phyloP scores from a whole-genome alignment of 2,797 vertebrate genomes.

The Sarcophilus harrisii region DNA sequence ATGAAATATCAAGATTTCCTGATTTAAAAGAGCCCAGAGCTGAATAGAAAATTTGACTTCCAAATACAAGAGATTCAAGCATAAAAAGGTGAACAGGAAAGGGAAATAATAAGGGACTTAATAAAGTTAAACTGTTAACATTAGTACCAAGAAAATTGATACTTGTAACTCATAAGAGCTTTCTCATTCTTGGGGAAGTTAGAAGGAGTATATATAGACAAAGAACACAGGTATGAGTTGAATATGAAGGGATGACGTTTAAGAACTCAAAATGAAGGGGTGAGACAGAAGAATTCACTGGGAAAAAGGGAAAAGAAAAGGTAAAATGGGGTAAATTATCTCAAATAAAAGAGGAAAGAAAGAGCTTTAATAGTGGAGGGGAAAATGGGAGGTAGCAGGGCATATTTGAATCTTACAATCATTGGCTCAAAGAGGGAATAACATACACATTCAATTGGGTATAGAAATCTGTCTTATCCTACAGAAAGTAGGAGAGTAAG shows the following conservation, averaged over 20 bases:
- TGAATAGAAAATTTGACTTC: background rate
- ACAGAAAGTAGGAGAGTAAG: too few relatives aligned
- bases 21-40: background rate
- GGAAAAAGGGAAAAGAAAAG: too few relatives aligned
- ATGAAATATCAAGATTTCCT: background rate
- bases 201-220: background rate
- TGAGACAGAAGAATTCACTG: too few relatives aligned
- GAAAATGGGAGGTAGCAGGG: too few relatives aligned
- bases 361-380: too few relatives aligned
- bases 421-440: too few relatives aligned
- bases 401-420: too few relatives aligned
- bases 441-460: too few relatives aligned
- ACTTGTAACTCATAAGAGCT: background rate
- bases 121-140: background rate
- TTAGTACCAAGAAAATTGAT: background rate
- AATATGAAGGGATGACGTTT: background rate
- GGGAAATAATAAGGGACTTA: background rate
- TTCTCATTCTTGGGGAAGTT: background rate
- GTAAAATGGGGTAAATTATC: too few relatives aligned
- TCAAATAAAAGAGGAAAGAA: too few relatives aligned
- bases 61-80: background rate
- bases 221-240: background rate
- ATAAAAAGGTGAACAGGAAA: background rate
- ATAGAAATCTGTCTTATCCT: too few relatives aligned
- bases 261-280: too few relatives aligned